These are phyloP conservation scores for Caretta caretta DNA, from an alignment of 2,113 vertebrate species.

Conservation along the genomic window DNA sequence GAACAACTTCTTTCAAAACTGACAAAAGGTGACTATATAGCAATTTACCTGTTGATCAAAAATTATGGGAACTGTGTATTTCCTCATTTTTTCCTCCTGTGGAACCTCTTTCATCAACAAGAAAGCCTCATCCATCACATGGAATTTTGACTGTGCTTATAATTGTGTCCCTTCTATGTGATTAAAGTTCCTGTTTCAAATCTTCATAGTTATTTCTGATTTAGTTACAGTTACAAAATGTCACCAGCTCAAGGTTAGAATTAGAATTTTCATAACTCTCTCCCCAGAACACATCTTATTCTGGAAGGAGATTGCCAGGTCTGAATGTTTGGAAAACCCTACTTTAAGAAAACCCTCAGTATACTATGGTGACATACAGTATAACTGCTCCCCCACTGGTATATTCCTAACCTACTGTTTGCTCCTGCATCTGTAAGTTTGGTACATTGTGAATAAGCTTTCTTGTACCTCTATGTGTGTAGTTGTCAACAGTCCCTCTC, in stretches of 20 bases:
- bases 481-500: background rate
- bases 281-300: background rate
- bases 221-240: background rate
- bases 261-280: background rate
- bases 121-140: background rate
- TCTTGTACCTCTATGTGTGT: background rate
- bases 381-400: background rate
- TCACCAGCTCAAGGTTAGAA: background rate
- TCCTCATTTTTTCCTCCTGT: background rate
- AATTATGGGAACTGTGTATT: background rate
- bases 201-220: background rate
- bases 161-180: background rate
- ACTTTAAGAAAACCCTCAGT: background rate
- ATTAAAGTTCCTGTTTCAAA: background rate
- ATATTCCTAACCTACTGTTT: background rate
- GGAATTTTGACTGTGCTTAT: background rate
- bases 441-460: background rate
- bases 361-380: background rate
- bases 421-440: background rate
- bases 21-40: background rate
- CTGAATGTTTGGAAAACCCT: background rate
- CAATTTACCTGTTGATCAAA: background rate
- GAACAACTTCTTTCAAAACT: background rate
- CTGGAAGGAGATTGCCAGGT: background rate
- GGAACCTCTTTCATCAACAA: background rate